Evolutionary conservation across 2,113 vertebrate genomes (phyloP).

Genomic region (Paraplagusia blochii): DNA sequence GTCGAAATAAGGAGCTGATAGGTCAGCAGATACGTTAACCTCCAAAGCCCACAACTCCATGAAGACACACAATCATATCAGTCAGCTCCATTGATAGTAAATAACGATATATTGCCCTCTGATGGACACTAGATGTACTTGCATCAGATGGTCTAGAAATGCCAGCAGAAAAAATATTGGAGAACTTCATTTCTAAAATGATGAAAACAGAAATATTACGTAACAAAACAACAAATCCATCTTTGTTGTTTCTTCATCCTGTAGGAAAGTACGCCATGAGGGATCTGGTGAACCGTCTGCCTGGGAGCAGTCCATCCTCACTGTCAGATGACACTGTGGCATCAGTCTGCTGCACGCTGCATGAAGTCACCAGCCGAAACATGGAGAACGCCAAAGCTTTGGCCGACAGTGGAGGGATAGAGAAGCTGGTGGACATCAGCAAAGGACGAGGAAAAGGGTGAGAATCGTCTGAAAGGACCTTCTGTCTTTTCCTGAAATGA

Average conservation of each 20-base stretch:
- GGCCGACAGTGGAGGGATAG: constrained; percentile 90
- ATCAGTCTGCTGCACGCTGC: constrained; percentile 92
- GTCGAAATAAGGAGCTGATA: constrained; percentile 96
- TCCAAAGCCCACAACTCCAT: neutral
- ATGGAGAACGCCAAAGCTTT: constrained; percentile 97
- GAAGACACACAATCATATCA: constrained; percentile 1
- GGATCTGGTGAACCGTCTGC: constrained; percentile 93
- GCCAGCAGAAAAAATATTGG: neutral
- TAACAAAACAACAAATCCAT: neutral
- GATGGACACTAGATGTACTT: constrained; percentile 6
- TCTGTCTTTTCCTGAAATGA: neutral
- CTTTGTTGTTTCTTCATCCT: neutral
- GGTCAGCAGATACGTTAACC: constrained; percentile 67
- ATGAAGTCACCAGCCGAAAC: constrained; percentile 96
- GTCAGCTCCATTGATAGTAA: neutral
- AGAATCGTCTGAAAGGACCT: neutral
- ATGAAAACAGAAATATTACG: no score
- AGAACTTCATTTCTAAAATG: neutral
- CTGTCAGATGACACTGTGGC: constrained; percentile 93
- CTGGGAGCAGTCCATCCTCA: constrained; percentile 77
- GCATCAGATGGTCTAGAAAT: neutral
- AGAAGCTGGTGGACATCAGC: constrained; percentile 95
- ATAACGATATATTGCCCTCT: constrained; percentile 15
- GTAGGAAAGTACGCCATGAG: constrained; percentile 97
- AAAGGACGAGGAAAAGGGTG: constrained; percentile 92